phyloP scores from a whole-genome alignment of 2,797 vertebrate species.

The Pipistrellus nathusii region DNA sequence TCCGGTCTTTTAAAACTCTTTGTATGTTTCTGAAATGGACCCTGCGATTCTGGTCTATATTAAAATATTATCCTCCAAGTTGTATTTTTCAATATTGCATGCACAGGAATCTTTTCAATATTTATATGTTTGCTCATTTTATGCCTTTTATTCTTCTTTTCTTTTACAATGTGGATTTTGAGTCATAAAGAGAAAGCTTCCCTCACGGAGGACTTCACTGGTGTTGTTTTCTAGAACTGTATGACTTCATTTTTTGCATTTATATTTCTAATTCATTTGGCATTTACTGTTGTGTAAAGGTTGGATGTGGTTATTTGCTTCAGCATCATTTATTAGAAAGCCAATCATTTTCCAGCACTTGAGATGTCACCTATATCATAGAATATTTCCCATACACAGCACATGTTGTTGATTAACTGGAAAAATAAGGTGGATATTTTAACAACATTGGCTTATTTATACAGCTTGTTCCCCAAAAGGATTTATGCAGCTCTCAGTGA shows the following conservation, averaged over 20 bases:
- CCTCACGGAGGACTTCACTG: too few species aligned
- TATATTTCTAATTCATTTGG: background rate
- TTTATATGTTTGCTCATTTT: background rate
- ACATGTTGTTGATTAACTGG: background rate
- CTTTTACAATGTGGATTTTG: background rate
- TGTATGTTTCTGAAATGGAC: background rate
- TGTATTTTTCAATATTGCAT: background rate
- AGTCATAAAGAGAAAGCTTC: background rate
- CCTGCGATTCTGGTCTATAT: background rate
- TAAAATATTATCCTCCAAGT: background rate
- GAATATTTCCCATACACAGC: too few species aligned
- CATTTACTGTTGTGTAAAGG: background rate
- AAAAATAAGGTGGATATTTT: too few species aligned
- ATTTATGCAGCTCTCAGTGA: too few species aligned
- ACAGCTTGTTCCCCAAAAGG: background rate
- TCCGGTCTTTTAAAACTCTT: background rate
- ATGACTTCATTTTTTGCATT: too few species aligned
- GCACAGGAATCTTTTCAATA: background rate
- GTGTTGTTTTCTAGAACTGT: rapidly evolving
- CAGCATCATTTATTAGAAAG: background rate
- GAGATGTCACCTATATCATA: background rate
- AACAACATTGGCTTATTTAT: background rate
- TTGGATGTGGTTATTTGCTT: background rate
- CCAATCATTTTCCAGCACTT: background rate
- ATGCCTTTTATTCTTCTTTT: background rate